These are phyloP conservation scores for Dolichallabes microphthalmus DNA, from an alignment of 2,113 vertebrate species.

Conservation along the genomic window DNA sequence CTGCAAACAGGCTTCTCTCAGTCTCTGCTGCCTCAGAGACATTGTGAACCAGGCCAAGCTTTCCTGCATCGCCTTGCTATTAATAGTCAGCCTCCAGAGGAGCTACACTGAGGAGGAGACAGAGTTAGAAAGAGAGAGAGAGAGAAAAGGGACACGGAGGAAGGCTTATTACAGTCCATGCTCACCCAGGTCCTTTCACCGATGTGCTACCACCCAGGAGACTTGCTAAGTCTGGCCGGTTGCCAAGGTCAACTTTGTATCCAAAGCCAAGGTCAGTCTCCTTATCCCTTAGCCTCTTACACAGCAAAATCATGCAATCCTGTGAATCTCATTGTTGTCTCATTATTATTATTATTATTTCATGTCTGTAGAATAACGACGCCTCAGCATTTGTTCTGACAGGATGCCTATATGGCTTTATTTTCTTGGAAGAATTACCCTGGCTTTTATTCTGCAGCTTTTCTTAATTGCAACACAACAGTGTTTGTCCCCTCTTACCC, in stretches of 20 bases:
- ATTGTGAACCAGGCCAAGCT: conserved; percentile 43
- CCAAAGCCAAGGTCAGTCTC: background rate
- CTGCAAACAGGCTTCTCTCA: conserved; percentile 55
- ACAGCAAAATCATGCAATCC: background rate
- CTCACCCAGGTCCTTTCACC: conserved; percentile 9
- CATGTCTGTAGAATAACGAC: background rate
- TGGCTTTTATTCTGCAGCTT: conserved; percentile 10
- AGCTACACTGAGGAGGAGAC: conserved; percentile 43
- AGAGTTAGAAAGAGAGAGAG: conserved; percentile 35
- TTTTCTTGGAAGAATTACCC: background rate
- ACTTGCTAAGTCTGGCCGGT: conserved; percentile 12
- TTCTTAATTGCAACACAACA: conserved; percentile 21
- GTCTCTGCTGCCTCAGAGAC: conserved; percentile 51
- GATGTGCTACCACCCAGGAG: conserved; percentile 25
- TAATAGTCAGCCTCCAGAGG: conserved; percentile 61
- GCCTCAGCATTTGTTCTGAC: background rate
- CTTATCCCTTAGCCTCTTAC: conserved; percentile 39
- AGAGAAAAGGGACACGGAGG: conserved; percentile 33
- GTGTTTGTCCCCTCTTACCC: conserved; percentile 1
- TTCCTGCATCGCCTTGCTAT: conserved; percentile 55
- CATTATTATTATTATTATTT: background rate
- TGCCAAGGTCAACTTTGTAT: conserved; percentile 41
- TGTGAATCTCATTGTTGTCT: background rate
- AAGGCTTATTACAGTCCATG: conserved; percentile 14
- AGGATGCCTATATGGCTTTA: background rate